These are phyloP conservation scores for Penelope pileata DNA, from an alignment of 2,113 vertebrate genomes.

Conservation along the genomic window DNA sequence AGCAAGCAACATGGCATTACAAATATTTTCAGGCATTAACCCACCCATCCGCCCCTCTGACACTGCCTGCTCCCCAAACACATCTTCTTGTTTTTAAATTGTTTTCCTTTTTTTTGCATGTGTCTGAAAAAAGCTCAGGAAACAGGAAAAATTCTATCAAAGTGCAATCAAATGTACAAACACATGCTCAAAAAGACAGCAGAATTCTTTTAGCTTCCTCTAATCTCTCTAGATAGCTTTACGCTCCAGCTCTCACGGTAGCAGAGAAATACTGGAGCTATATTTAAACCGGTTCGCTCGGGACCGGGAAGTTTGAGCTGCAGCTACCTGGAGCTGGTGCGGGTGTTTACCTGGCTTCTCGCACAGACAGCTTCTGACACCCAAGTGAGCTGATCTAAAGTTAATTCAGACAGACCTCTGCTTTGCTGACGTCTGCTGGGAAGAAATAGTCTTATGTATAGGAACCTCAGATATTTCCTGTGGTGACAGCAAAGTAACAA, in stretches of 20 bases:
- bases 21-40: not conserved
- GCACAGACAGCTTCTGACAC: conserved; percentile 61
- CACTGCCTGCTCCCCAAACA: not conserved
- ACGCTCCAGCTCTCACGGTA: not conserved
- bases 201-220: conserved; percentile 49
- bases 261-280: not conserved
- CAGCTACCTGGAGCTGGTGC: not conserved
- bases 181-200: conserved; percentile 10
- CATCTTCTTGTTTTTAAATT: not conserved
- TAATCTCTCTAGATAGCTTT: conserved; percentile 50
- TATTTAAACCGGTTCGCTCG: conserved; percentile 34
- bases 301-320: conserved; percentile 34
- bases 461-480: conserved; percentile 49
- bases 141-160: not conserved
- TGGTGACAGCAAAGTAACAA: conserved; percentile 57
- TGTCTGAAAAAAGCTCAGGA: not conserved
- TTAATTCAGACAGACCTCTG: conserved; percentile 67
- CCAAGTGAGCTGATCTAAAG: conserved; percentile 68
- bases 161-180: conserved; percentile 45
- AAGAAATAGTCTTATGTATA: conserved; percentile 53
- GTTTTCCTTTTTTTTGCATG: not conserved
- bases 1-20: not conserved
- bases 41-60: not conserved
- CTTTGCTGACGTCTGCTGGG: conserved; percentile 44
- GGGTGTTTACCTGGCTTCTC: conserved; percentile 58